These are phyloP conservation scores for Acanthurus tractus DNA, from an alignment of 2,797 vertebrate genomes.

Conservation along the genomic window DNA sequence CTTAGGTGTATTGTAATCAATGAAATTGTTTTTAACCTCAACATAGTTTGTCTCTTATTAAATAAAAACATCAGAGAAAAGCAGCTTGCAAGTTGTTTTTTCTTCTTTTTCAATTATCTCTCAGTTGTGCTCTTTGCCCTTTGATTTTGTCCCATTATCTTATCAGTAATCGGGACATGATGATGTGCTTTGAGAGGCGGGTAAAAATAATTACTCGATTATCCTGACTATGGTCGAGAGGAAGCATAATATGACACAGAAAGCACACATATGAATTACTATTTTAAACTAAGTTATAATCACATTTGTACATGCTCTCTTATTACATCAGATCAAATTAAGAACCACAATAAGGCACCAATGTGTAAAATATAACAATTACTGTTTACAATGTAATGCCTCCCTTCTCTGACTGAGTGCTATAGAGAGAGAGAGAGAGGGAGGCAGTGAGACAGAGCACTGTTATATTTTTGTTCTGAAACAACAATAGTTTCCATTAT, in stretches of 20 bases:
- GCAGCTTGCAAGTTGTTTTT: too few relatives aligned
- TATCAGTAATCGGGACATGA: neutral
- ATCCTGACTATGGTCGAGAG: neutral
- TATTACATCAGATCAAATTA: neutral
- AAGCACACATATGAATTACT: neutral
- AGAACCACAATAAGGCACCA: neutral
- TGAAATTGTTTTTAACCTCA: too few relatives aligned
- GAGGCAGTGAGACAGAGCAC: conserved; percentile 49
- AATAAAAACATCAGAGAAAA: too few relatives aligned
- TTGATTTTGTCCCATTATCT: neutral
- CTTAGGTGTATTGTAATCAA: too few relatives aligned
- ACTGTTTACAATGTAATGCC: conserved; percentile 21
- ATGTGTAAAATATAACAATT: conserved; percentile 14
- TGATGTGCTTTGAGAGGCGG: neutral
- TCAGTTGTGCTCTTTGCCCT: neutral
- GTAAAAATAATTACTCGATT: neutral
- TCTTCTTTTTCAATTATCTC: neutral
- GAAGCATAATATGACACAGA: neutral
- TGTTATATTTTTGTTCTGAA: conserved; percentile 69
- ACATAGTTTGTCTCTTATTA: neutral
- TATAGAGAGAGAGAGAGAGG: conserved; percentile 23
- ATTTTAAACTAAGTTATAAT: neutral
- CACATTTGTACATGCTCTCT: neutral
- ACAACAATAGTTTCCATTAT: conserved; percentile 80
- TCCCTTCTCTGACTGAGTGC: conserved; percentile 17